Percentiles rank a stretch among this genome's conserved stretches.
These are phyloP conservation scores for Euleptes europaea DNA, from an alignment of 2,113 vertebrate genomes.

Conservation along the genomic window DNA sequence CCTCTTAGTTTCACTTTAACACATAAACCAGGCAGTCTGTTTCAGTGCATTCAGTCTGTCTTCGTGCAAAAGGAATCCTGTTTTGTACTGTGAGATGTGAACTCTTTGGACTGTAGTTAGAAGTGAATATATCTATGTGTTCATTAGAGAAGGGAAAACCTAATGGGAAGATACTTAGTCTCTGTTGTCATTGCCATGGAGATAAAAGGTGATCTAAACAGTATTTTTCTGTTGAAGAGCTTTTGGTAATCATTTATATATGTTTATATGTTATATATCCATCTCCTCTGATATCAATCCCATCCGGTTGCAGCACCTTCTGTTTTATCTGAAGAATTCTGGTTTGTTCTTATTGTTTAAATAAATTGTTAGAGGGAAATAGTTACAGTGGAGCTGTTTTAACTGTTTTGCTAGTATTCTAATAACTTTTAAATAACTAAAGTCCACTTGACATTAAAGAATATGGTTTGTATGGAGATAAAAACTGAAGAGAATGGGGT, in stretches of 20 bases:
- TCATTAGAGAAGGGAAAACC: background rate
- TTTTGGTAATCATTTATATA: slow-evolving; percentile 28
- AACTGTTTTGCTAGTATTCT: slow-evolving; percentile 44
- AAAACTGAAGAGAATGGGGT: slow-evolving; percentile 14
- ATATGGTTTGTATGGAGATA: slow-evolving; percentile 22
- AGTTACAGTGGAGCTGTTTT: slow-evolving; percentile 19
- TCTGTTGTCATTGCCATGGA: slow-evolving; percentile 32
- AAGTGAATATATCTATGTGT: background rate
- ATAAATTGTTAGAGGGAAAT: slow-evolving; percentile 32
- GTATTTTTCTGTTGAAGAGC: background rate
- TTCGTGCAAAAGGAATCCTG: background rate
- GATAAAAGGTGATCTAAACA: slow-evolving; percentile 41
- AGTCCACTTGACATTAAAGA: slow-evolving; percentile 31
- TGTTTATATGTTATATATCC: background rate
- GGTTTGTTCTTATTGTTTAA: background rate
- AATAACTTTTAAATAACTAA: slow-evolving; percentile 44
- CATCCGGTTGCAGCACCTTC: slow-evolving; percentile 9
- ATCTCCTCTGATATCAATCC: slow-evolving; percentile 23
- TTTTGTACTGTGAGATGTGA: background rate
- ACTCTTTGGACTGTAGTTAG: background rate
- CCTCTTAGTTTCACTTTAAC: background rate
- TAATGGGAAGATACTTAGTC: slow-evolving; percentile 1
- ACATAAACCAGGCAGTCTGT: background rate
- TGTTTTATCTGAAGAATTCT: slow-evolving; percentile 41
- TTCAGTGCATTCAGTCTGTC: slow-evolving; percentile 24